Conservation (phyloP, 2,797 vertebrate genomes). For the Pseudochirops corinnae region DNA sequence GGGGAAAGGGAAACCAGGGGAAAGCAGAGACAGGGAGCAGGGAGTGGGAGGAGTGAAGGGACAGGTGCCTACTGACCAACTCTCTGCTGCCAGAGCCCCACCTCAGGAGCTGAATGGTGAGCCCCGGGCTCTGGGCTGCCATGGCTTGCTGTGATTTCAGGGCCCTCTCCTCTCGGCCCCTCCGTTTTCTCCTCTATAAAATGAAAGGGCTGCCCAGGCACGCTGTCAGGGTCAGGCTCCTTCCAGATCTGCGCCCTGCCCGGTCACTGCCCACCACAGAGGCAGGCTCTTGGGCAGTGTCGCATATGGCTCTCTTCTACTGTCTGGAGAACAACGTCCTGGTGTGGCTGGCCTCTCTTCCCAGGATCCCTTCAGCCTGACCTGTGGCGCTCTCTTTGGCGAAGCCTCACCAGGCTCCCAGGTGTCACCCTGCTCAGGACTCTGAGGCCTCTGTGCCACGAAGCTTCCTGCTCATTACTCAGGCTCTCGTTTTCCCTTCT, state of each 20-base stretch:
- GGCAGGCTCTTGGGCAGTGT: not conserved
- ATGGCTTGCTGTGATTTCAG: no score
- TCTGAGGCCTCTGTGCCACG: no score
- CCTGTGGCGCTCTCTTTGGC: not conserved
- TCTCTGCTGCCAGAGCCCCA: no score
- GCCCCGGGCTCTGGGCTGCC: not conserved
- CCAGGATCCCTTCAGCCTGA: not conserved
- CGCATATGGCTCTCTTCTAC: not conserved
- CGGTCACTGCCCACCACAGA: not conserved
- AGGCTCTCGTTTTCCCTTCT: not conserved
- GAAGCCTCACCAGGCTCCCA: not conserved
- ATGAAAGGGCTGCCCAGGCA: not conserved
- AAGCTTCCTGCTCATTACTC: fast-evolving
- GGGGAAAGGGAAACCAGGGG: not conserved
- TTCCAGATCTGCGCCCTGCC: not conserved
- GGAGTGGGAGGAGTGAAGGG: no score
- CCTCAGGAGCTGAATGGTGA: not conserved
- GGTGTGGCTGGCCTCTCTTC: not conserved
- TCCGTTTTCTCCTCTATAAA: not conserved
- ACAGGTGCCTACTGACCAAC: no score
- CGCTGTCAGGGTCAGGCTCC: not conserved
- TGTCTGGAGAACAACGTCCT: not conserved
- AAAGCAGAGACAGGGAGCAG: no score
- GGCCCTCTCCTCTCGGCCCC: not conserved
- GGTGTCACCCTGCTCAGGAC: not conserved